Conservation (phyloP, 1,140 invertebrate genomes). For the Daktulosphaira vitifoliae region DNA sequence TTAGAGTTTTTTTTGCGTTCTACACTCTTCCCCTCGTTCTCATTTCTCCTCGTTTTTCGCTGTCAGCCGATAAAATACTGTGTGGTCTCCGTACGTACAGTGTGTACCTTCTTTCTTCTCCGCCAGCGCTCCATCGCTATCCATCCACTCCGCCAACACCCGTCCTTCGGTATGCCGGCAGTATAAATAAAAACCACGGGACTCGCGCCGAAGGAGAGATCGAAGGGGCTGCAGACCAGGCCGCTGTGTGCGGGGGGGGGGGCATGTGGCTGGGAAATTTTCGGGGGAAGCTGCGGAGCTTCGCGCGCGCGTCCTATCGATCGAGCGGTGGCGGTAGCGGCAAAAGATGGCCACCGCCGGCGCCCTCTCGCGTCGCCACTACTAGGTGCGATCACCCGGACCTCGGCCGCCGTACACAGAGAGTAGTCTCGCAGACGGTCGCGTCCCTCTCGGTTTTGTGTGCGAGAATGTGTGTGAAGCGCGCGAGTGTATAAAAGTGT, state of each 20-base stretch:
- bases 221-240: no score
- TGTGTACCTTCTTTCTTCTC: neutral
- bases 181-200: slow-evolving; percentile 19
- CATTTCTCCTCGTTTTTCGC: slow-evolving; percentile 2
- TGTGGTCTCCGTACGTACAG: neutral
- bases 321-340: neutral
- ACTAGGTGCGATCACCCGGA: neutral
- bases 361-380: slow-evolving; percentile 5
- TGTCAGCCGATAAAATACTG: slow-evolving; percentile 26
- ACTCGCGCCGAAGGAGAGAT: neutral
- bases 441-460: neutral
- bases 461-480: neutral
- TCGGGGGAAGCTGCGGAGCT: neutral
- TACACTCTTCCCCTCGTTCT: no score
- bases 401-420: neutral
- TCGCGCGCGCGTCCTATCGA: slow-evolving; percentile 19
- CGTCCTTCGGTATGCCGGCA: neutral
- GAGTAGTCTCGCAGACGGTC: slow-evolving; percentile 11
- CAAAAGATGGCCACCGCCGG: neutral
- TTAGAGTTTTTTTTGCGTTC: slow-evolving; percentile 20
- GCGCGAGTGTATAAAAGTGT: neutral
- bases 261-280: neutral
- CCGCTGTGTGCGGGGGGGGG: no score
- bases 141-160: neutral
- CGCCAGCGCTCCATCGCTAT: neutral